Conservation (phyloP, 2,113 vertebrate genomes). For the Vulpes ferrilata region DNA sequence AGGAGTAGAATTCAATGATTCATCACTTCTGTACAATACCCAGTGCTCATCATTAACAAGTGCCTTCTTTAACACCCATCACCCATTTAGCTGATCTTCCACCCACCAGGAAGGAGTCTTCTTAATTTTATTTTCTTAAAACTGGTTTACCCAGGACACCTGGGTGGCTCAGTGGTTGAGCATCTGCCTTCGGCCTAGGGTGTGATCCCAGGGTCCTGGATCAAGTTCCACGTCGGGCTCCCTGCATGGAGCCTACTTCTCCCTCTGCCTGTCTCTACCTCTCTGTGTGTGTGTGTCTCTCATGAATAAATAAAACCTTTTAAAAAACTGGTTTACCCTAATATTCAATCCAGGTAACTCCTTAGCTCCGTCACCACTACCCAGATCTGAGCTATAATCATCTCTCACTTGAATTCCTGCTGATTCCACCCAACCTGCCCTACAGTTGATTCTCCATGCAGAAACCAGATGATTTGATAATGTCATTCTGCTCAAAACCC, state of each 20-base stretch:
- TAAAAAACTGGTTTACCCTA: background rate
- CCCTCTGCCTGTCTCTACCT: too few species aligned
- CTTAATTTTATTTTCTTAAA: background rate
- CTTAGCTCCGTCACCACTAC: background rate
- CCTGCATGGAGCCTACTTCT: too few species aligned
- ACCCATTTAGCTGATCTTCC: background rate
- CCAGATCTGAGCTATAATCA: background rate
- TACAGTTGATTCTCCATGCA: background rate
- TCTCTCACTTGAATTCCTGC: background rate
- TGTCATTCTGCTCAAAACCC: background rate
- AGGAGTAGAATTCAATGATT: background rate
- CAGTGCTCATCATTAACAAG: background rate
- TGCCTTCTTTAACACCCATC: background rate
- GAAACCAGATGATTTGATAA: background rate
- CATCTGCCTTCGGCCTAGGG: too few species aligned
- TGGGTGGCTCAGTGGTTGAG: too few species aligned
- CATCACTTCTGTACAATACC: background rate
- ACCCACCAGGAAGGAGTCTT: background rate
- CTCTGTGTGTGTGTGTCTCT: too few species aligned
- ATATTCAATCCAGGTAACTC: background rate
- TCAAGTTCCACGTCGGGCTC: too few species aligned
- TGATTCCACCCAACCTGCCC: background rate
- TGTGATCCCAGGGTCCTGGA: too few species aligned
- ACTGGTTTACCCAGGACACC: background rate
- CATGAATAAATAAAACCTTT: too few species aligned